These are phyloP conservation scores for Coremacera marginata DNA, from an alignment of 2,888 invertebrate species.

Conservation along the genomic window DNA sequence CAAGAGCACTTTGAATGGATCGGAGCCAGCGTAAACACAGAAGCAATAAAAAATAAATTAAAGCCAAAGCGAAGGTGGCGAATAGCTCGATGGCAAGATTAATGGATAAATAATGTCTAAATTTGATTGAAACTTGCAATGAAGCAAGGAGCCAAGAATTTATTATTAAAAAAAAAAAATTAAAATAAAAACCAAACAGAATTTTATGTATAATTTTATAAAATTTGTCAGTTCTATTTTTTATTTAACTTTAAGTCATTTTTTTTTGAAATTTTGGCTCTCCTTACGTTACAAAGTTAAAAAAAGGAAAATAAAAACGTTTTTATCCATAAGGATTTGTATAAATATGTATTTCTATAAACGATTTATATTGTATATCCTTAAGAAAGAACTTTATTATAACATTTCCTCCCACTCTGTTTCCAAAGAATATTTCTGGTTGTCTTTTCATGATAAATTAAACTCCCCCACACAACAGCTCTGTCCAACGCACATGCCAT, in stretches of 20 bases:
- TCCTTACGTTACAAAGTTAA: no score
- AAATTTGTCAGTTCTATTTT: no score
- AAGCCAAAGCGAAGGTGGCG: not conserved
- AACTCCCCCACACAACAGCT: not conserved
- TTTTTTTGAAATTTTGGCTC: no score
- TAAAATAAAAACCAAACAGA: no score
- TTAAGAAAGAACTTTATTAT: not conserved
- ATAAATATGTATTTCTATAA: no score
- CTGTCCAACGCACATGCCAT: not conserved
- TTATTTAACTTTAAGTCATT: no score
- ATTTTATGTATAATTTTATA: no score
- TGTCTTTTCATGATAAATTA: not conserved
- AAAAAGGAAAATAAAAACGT: no score
- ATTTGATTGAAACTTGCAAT: not conserved
- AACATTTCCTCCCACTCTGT: not conserved
- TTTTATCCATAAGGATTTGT: no score
- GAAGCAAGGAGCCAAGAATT: no score
- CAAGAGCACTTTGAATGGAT: not conserved
- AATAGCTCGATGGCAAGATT: not conserved
- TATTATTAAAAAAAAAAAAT: no score
- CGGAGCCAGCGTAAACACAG: not conserved
- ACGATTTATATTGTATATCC: no score
- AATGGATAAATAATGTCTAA: not conserved
- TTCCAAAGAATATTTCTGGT: not conserved
- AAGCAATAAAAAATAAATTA: slow-evolving; percentile 4